Evolutionary conservation across 2,797 vertebrate species (phyloP).

Genomic region (Kryptopterus vitreolus): DNA sequence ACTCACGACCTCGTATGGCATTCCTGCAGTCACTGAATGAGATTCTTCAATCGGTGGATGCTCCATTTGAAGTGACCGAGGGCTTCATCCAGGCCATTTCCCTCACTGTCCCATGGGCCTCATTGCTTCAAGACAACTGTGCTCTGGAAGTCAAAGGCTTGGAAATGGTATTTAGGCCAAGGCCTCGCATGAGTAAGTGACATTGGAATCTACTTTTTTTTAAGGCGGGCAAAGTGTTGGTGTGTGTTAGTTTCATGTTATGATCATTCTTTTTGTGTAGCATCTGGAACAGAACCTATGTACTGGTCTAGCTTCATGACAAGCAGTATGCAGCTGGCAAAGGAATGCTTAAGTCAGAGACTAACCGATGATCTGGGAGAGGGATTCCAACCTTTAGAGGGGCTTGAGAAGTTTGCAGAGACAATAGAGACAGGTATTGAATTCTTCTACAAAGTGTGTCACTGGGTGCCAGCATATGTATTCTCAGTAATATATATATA

Average conservation of each 20-base stretch:
- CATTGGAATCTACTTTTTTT: no score
- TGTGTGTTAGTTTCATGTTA: background rate
- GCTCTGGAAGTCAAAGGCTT: slow-evolving; percentile 91
- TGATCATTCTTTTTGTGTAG: slow-evolving; percentile 62
- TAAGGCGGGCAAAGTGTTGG: no score
- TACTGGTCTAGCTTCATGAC: slow-evolving; percentile 99
- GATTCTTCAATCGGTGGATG: slow-evolving; percentile 92
- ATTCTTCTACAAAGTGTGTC: background rate
- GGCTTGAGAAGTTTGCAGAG: slow-evolving; percentile 97
- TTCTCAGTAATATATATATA: background rate
- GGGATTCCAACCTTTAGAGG: slow-evolving; percentile 93
- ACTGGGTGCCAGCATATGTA: background rate
- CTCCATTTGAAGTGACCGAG: slow-evolving; percentile 91
- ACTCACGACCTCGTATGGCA: slow-evolving; percentile 24
- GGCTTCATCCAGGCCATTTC: slow-evolving; percentile 98
- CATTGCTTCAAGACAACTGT: slow-evolving; percentile 94
- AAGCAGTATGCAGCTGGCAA: slow-evolving; percentile 97
- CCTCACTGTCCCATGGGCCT: slow-evolving; percentile 93
- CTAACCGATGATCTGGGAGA: slow-evolving; percentile 94
- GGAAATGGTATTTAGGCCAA: slow-evolving; percentile 91
- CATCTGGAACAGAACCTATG: slow-evolving; percentile 92
- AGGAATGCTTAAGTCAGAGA: slow-evolving; percentile 96
- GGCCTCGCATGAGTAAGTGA: slow-evolving; percentile 87
- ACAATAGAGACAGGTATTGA: slow-evolving; percentile 93
- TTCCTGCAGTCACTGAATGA: slow-evolving; percentile 90